Evolutionary conservation across 2,797 vertebrate genomes (phyloP).

Genomic region (Acipenser ruthenus): DNA sequence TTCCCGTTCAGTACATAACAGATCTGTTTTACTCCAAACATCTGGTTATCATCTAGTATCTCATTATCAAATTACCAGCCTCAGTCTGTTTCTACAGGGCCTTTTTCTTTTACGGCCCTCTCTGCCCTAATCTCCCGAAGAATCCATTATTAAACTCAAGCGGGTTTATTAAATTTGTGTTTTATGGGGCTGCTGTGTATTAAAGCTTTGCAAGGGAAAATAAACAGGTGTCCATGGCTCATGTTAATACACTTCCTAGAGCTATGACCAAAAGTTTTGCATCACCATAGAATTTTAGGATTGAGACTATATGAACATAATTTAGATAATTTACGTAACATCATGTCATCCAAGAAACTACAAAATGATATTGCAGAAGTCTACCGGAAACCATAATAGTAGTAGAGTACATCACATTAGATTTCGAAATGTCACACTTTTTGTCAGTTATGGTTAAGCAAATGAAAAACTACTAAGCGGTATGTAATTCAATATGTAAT

Average conservation of each 20-base stretch:
- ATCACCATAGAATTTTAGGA: too few relatives aligned
- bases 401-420: too few relatives aligned
- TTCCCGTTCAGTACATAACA: slow-evolving; percentile 1
- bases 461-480: too few relatives aligned
- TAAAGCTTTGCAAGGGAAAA: background rate
- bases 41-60: slow-evolving; percentile 40
- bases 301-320: too few relatives aligned
- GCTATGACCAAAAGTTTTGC: too few relatives aligned
- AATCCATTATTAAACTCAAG: slow-evolving; percentile 1
- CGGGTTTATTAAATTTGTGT: background rate
- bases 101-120: slow-evolving; percentile 5
- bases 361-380: too few relatives aligned
- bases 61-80: slow-evolving; percentile 43
- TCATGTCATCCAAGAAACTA: too few relatives aligned
- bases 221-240: background rate
- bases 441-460: too few relatives aligned
- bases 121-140: slow-evolving; percentile 7
- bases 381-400: too few relatives aligned
- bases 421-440: too few relatives aligned
- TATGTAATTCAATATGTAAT: too few relatives aligned
- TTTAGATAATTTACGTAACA: too few relatives aligned
- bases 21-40: slow-evolving; percentile 19
- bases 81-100: slow-evolving; percentile 23
- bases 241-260: background rate
- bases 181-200: background rate